These are phyloP conservation scores for Pterobdella sp. DNA, from an alignment of 2,888 invertebrate genomes.

Conservation along the genomic window DNA sequence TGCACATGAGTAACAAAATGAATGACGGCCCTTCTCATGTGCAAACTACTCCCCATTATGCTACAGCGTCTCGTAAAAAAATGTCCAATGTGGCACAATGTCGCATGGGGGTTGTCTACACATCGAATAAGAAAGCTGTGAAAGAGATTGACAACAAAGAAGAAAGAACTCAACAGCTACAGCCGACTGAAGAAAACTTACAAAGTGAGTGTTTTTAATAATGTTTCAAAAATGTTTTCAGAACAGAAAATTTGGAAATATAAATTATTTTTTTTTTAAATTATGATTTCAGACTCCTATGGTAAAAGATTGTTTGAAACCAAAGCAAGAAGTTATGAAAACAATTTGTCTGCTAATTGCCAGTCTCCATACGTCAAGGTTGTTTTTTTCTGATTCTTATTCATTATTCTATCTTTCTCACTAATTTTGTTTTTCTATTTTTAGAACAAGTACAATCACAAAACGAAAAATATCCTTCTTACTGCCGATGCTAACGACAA, in stretches of 20 bases:
- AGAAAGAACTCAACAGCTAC: background rate
- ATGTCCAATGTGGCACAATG: background rate
- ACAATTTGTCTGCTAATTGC: no score
- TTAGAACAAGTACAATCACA: constrained; percentile 50
- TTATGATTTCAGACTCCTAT: no score
- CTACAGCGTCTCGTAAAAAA: constrained; percentile 22
- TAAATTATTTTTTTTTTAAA: no score
- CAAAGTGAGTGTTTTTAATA: background rate
- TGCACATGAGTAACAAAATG: constrained; percentile 3
- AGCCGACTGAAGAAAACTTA: background rate
- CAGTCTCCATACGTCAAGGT: no score
- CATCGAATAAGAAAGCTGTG: background rate
- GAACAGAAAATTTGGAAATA: no score
- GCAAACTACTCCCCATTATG: constrained; percentile 27
- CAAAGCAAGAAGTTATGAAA: no score
- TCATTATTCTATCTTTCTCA: no score
- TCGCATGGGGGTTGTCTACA: background rate
- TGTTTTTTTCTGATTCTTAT: no score
- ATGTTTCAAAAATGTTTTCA: no score
- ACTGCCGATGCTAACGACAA: constrained; percentile 57
- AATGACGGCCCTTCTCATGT: constrained; percentile 14
- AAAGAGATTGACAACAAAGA: background rate
- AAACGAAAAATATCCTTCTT: constrained; percentile 56
- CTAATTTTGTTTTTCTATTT: no score
- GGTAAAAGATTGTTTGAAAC: no score